These are phyloP conservation scores for Fabriciana adippe DNA, from an alignment of 2,888 invertebrate species.

Conservation along the genomic window DNA sequence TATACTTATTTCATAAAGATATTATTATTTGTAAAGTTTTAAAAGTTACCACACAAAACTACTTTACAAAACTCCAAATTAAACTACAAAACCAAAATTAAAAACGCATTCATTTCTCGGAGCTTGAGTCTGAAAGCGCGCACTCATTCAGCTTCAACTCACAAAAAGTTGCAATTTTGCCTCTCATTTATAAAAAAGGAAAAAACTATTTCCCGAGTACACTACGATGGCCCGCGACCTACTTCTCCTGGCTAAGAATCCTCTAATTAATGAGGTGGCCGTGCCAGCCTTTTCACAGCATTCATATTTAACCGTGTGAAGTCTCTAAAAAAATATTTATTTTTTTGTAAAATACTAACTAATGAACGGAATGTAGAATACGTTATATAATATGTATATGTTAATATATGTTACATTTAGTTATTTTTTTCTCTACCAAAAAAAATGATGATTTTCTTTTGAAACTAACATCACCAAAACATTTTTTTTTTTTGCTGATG, in stretches of 20 bases:
- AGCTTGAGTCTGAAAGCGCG: conserved; percentile 33
- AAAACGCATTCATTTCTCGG: conserved; percentile 26
- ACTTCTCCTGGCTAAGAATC: conserved; percentile 36
- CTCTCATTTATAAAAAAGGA: conserved; percentile 30
- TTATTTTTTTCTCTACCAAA: too few species aligned
- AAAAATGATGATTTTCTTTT: too few species aligned
- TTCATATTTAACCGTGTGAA: conserved; percentile 26
- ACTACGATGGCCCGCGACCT: conserved; percentile 37
- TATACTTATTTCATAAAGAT: not conserved
- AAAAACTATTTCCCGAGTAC: conserved; percentile 34
- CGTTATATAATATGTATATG: too few species aligned
- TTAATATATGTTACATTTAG: too few species aligned
- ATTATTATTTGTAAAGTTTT: not conserved
- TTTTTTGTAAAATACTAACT: not conserved
- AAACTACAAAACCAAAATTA: conserved; percentile 20
- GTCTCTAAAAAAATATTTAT: not conserved
- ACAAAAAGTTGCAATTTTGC: conserved; percentile 30
- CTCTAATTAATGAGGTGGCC: conserved; percentile 39
- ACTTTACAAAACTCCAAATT: conserved; percentile 17
- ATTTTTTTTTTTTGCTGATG: too few species aligned
- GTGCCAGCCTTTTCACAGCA: conserved; percentile 38
- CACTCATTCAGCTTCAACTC: conserved; percentile 29
- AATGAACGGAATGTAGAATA: not conserved
- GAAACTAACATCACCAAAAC: too few species aligned
- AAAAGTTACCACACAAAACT: conserved; percentile 3